Evolutionary conservation across 1,140 invertebrate species (phyloP), one percentile per base, ranked within the genome.

Genomic region (Drosophila murphyi): DNA sequence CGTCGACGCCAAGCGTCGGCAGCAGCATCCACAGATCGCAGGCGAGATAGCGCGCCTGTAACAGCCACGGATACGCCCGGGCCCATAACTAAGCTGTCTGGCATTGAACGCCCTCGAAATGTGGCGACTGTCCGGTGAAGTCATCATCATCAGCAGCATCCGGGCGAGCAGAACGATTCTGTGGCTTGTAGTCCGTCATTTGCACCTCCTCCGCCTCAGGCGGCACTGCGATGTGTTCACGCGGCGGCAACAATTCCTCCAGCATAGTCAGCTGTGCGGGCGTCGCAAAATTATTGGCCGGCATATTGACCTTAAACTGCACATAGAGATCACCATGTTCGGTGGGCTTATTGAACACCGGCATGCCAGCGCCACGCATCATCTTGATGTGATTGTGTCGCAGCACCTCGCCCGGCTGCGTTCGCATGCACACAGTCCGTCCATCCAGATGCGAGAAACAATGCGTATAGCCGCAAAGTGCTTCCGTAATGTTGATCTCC

Each of bases 301-400:
- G 98, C 91, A 98, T 98, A 57, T 94, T 94, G 8, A 99, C 95
- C 85, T 95, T 94, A 93, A 98, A 98, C 80, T 96, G 95, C 60
- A 99, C 95, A 85, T 97, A 97, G n/a, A 99, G 93, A 91, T 97
- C 95, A 43, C 98, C 98, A 87, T 95, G 96, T 73, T 97, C 96
- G 90, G 96, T 96, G 41, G 96, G 96, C 92, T 97, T 96, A 82
- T 96, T 96, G 80, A 96, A 96, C 5, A 95, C 93, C 0, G 98
- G 98, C 98, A 99, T 99, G 4, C 98, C 98, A 93, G 98, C 97
- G 31, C 95, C 95, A 64, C 94, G 93, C 47, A 99, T 94, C 71
- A 95, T 95, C 92, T 97, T 98, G 2, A 97, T 91, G 72, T 96
- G 96, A 76, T 97, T 97, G 71, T 96, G 96, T 78, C 95, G 95